phyloP scores from a whole-genome alignment of 1,140 invertebrate genomes.

The Diprion similis region DNA sequence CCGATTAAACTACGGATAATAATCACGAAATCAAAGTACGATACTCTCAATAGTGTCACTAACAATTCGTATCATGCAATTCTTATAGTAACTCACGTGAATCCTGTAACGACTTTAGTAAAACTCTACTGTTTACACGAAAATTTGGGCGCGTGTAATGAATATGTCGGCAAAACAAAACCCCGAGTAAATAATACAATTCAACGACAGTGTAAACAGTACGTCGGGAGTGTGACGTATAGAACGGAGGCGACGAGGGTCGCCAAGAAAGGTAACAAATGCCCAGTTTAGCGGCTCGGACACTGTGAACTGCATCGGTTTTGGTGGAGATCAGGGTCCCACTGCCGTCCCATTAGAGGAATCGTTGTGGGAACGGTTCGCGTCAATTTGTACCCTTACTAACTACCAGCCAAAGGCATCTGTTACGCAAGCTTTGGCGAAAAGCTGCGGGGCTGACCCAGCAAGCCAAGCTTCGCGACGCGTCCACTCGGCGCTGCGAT shows the following conservation, averaged over 20 bases:
- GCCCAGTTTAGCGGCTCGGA: slow-evolving; percentile 23
- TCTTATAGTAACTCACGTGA: too few relatives aligned
- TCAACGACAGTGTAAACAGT: too few relatives aligned
- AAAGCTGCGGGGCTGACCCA: slow-evolving; percentile 7
- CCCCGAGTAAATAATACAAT: too few relatives aligned
- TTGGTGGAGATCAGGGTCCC: not conserved
- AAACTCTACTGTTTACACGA: too few relatives aligned
- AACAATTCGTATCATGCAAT: too few relatives aligned
- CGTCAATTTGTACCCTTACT: slow-evolving; percentile 52
- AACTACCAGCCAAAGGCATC: slow-evolving; percentile 48
- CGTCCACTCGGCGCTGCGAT: not conserved
- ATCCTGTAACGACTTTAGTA: too few relatives aligned
- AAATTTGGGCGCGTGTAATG: too few relatives aligned
- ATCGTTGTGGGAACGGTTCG: slow-evolving; percentile 35
- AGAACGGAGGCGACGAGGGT: not conserved
- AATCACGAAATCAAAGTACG: too few relatives aligned
- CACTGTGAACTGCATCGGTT: not conserved
- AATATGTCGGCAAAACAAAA: too few relatives aligned
- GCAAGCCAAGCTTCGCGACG: slow-evolving; percentile 8
- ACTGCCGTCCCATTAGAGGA: not conserved
- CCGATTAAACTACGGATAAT: too few relatives aligned
- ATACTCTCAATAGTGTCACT: too few relatives aligned
- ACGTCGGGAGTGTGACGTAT: not conserved
- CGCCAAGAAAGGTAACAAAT: slow-evolving; percentile 45
- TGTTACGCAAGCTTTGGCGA: slow-evolving; percentile 41